phyloP scores from a whole-genome alignment of 2,888 invertebrate genomes.

The Esperia sulphurella region DNA sequence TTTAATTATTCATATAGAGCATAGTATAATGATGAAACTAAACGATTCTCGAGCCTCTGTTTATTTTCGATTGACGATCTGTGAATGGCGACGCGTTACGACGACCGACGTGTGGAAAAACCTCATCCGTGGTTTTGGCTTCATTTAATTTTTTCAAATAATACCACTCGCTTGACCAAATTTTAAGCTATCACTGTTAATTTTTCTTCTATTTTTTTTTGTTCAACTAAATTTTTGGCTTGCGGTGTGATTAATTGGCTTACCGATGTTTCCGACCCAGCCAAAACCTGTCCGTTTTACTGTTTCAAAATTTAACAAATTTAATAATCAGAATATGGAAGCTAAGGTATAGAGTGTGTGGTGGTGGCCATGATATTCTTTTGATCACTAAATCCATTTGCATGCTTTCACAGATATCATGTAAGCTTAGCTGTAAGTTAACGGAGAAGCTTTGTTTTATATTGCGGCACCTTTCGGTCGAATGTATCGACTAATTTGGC shows the following conservation, averaged over 20 bases:
- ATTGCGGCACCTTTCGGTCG: slow-evolving; percentile 38
- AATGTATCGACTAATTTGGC: slow-evolving; percentile 22
- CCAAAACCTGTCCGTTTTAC: slow-evolving; percentile 46
- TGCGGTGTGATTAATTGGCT: slow-evolving; percentile 78
- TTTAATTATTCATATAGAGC: not conserved
- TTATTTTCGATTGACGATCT: no score
- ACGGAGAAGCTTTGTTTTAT: slow-evolving; percentile 55
- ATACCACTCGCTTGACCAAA: slow-evolving; percentile 74
- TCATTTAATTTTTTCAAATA: slow-evolving; percentile 68
- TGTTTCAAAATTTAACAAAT: slow-evolving; percentile 72
- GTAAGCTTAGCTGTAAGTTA: slow-evolving; percentile 66
- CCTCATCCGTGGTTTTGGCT: slow-evolving; percentile 77
- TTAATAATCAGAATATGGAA: slow-evolving; percentile 58
- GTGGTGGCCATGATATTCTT: slow-evolving; percentile 66
- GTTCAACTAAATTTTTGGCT: slow-evolving; percentile 71
- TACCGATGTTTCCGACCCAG: slow-evolving; percentile 31
- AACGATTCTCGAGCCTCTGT: no score
- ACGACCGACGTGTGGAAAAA: slow-evolving; percentile 43
- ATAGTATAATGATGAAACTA: not conserved
- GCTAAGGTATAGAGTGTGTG: slow-evolving; percentile 78
- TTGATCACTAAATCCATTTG: slow-evolving; percentile 70
- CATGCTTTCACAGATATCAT: slow-evolving; percentile 68
- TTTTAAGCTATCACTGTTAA: slow-evolving; percentile 70
- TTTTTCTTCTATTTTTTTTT: slow-evolving; percentile 58
- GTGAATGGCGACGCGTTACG: not conserved